Base-by-base conservation (phyloP, 35 echinoderm and acorn worm genomes). In the Heliocidaris erythrogramma region DNA sequence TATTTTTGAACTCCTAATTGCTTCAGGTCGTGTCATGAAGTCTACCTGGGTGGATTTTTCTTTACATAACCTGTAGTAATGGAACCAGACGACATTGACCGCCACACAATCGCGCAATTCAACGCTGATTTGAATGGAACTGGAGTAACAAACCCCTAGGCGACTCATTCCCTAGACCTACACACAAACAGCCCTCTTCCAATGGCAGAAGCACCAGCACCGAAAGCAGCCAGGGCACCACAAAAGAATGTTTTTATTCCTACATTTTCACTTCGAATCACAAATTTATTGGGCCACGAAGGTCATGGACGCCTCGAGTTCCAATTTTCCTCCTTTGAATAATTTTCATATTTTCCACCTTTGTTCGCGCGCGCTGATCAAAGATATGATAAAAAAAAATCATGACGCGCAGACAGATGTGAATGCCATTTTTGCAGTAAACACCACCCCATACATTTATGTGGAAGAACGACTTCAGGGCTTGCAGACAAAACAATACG, bases 81-180 rank as follows among this genome's bases (percentile, higher is more conserved):
- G 87, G 31, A 89, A 48, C 31, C 87, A 92, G 32, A 59, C 91
- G 91, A 92, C 91, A 92, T 92, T 92, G 91, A 92, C 91, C 91
- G 91, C 47, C 48, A 92, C 91, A 92, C 91, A 92, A 92, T 92
- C 91, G 91, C 48, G 91, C 49, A 92, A 92, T 92, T 92, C 49
- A 92, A 59, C 49, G 49, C 47, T 48, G 49, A 50, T 59, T 92
- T 92, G 91, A 92, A 92, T 92, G 91, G 49, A 92, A 92, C 49
- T 92, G 32, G 91, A 92, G 91, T 92, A 92, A 92, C 91, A 92
- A 92, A 92, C 91, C 91, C 91, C 91, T 16, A 30, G 91, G 91
- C 49, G 49, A 92, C 50, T 56, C 91, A 92, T 59, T 92, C 91
- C 50, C 31, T 48, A 89, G 65, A 78, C 65, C 31, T 48, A 48